These are phyloP conservation scores for Drosophila picticornis DNA, from an alignment of 2,888 invertebrate genomes.

Conservation along the genomic window DNA sequence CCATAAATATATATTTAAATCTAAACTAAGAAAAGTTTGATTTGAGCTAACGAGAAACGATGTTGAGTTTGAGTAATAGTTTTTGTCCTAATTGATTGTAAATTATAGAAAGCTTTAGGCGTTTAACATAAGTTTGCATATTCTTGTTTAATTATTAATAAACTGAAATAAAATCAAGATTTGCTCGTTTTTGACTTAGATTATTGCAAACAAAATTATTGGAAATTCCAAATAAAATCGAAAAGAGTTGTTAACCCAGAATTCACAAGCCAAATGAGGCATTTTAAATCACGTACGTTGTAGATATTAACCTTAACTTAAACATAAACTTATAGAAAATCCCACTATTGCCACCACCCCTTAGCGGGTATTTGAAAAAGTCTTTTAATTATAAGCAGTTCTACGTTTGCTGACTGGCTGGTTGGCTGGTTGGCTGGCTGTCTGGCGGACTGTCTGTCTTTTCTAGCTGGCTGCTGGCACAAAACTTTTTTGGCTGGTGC, in stretches of 20 bases:
- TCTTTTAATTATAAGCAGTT: slow-evolving; percentile 67
- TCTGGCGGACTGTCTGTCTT: neutral
- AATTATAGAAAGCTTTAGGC: neutral
- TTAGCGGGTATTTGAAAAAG: slow-evolving; percentile 40
- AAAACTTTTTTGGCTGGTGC: slow-evolving; percentile 45
- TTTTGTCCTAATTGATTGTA: neutral
- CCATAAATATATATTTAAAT: neutral
- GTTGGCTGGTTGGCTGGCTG: neutral
- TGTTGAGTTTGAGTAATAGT: too few species aligned
- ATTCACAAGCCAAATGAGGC: neutral
- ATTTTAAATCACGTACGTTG: neutral
- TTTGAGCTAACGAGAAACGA: too few species aligned
- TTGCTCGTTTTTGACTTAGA: neutral
- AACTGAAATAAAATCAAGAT: too few species aligned
- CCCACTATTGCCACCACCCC: neutral
- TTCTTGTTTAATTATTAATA: neutral
- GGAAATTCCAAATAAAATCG: neutral
- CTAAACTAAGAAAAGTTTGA: too few species aligned
- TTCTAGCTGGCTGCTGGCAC: slow-evolving; percentile 2
- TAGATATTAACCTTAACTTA: neutral
- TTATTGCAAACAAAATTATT: neutral
- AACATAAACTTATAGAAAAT: neutral
- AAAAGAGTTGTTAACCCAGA: neutral
- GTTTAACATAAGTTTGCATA: too few species aligned
- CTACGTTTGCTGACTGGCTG: neutral